Conservation (phyloP, 2,113 vertebrate genomes). For the Actenoides hombroni region DNA sequence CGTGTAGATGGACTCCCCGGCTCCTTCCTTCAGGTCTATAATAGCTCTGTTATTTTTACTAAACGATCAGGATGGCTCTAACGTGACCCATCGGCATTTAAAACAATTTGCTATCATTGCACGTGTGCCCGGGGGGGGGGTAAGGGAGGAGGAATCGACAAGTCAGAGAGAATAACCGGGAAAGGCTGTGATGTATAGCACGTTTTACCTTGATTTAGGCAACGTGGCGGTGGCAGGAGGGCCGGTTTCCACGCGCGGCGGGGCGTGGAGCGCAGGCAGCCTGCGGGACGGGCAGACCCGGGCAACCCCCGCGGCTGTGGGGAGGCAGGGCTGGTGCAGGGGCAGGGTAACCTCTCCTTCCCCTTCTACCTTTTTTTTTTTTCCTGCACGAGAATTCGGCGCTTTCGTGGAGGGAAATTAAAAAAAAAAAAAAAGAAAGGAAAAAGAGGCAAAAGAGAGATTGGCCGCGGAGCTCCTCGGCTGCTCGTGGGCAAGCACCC, state of each 20-base stretch:
- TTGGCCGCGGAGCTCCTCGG: not conserved
- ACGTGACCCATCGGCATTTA: slow-evolving; percentile 71
- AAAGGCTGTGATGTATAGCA: slow-evolving; percentile 12
- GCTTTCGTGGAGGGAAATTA: not conserved
- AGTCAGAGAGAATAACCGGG: not conserved
- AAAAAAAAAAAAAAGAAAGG: not conserved
- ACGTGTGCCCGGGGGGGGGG: not conserved
- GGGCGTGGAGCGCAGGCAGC: not conserved
- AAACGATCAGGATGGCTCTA: slow-evolving; percentile 73
- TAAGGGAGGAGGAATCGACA: not conserved
- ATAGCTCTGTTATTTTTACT: slow-evolving; percentile 77
- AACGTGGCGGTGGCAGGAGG: not conserved
- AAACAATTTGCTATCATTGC: slow-evolving; percentile 67
- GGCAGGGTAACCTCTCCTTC: not conserved
- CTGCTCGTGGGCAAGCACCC: not conserved
- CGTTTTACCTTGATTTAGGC: slow-evolving; percentile 37
- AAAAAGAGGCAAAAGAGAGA: rapidly evolving
- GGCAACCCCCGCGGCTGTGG: not conserved
- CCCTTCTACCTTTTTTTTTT: not conserved
- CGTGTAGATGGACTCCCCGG: not conserved
- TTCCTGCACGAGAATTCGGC: not conserved
- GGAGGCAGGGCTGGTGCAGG: not conserved
- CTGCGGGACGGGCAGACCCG: not conserved
- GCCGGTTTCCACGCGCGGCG: not conserved
- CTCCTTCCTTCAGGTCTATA: slow-evolving; percentile 58